Conservation (phyloP, 2,797 vertebrate genomes). For the Gobionotothen gibberifrons region DNA sequence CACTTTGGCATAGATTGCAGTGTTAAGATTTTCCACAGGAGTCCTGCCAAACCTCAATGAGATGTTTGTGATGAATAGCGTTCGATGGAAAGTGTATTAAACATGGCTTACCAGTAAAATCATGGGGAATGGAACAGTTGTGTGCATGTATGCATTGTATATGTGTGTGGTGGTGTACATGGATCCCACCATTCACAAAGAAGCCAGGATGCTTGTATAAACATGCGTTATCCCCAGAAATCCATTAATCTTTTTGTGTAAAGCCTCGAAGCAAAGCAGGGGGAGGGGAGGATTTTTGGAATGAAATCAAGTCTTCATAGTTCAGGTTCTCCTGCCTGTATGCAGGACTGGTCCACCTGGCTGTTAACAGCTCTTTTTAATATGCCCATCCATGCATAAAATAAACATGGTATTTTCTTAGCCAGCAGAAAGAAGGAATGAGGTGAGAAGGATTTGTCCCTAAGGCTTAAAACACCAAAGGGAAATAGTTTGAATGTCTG, state of each 20-base stretch:
- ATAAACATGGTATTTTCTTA: conserved; percentile 48
- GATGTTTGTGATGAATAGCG: conserved; percentile 69
- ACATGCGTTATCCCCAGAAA: conserved; percentile 40
- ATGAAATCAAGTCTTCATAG: conserved; percentile 18
- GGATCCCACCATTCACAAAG: not conserved
- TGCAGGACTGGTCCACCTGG: conserved; percentile 36
- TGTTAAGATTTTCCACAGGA: conserved; percentile 78
- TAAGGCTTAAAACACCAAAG: conserved; percentile 42
- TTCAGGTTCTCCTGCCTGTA: conserved; percentile 12
- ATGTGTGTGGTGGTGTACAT: not conserved
- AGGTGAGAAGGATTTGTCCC: conserved; percentile 44
- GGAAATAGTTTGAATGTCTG: conserved; percentile 68
- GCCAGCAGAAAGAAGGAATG: conserved; percentile 16
- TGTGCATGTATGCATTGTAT: conserved; percentile 19
- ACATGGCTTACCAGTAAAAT: conserved; percentile 47
- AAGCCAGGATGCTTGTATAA: conserved; percentile 35
- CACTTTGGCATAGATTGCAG: conserved; percentile 54
- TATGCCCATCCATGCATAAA: conserved; percentile 33
- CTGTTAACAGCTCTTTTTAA: conserved; percentile 39
- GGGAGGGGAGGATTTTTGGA: not conserved
- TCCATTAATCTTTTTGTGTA: conserved; percentile 10
- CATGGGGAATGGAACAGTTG: conserved; percentile 46
- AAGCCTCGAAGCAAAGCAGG: conserved; percentile 7
- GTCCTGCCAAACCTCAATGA: conserved; percentile 69
- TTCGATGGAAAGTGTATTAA: conserved; percentile 72